These are phyloP conservation scores for Gallinago media DNA, from an alignment of 2,113 vertebrate species.

Conservation along the genomic window DNA sequence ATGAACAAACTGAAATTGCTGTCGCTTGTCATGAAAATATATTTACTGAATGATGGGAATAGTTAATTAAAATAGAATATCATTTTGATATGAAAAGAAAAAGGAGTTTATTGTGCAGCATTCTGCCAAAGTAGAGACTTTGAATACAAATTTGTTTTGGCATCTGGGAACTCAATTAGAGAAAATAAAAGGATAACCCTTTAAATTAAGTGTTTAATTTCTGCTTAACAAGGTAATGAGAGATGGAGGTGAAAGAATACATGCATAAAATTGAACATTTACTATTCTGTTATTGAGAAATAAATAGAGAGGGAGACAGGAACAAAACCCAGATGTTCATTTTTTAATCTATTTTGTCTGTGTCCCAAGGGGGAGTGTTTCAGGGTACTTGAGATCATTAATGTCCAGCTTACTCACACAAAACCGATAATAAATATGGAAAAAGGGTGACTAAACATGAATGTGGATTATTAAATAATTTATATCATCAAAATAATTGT, in stretches of 20 bases:
- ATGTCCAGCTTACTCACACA: neutral
- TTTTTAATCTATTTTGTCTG: neutral
- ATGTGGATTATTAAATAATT: neutral
- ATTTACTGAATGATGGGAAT: neutral
- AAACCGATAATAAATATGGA: neutral
- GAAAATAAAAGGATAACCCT: neutral
- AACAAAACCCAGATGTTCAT: neutral
- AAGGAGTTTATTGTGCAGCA: neutral
- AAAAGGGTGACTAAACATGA: neutral
- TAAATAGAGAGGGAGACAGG: neutral
- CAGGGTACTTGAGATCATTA: neutral
- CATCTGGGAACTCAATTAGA: conserved; percentile 4
- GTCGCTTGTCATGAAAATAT: neutral
- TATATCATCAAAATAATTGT: neutral
- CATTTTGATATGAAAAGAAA: neutral
- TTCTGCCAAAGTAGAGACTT: neutral
- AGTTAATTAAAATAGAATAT: neutral
- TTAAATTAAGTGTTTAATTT: conserved; percentile 37
- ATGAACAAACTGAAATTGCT: neutral
- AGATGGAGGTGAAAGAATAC: neutral
- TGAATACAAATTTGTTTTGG: neutral
- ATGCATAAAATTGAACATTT: neutral
- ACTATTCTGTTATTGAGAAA: neutral
- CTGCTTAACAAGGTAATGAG: neutral
- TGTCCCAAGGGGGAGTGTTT: neutral